Conservation (phyloP, 2,113 vertebrate species). For the Lota lota region DNA sequence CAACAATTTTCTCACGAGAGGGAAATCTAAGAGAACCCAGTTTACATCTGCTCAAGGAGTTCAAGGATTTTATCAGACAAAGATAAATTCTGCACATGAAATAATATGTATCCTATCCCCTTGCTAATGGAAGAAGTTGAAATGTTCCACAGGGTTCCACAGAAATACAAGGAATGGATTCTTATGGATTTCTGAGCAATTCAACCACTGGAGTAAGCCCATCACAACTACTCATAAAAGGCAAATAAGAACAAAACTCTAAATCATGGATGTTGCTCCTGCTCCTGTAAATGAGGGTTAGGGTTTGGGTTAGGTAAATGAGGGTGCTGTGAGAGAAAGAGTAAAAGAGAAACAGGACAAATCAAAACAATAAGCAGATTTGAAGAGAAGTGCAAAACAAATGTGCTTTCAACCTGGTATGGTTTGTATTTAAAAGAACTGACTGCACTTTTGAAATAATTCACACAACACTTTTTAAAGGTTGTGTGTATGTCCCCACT, state of each 20-base stretch:
- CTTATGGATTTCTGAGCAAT: conserved; percentile 4
- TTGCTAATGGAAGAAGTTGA: conserved; percentile 11
- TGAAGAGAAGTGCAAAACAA: conserved; percentile 4
- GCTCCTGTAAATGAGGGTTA: neutral
- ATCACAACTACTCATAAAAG: conserved; percentile 10
- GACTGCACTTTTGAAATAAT: too few species aligned
- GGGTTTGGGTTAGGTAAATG: too few species aligned
- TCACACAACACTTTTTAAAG: too few species aligned
- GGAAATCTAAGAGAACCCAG: conserved; percentile 30
- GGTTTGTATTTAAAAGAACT: too few species aligned
- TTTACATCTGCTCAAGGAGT: conserved; percentile 24
- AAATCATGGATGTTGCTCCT: conserved; percentile 1
- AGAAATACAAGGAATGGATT: conserved; percentile 9
- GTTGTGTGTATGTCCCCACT: too few species aligned
- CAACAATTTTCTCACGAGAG: conserved; percentile 7
- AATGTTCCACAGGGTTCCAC: conserved; percentile 1
- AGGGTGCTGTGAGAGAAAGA: conserved; percentile 1
- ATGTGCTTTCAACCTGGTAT: neutral
- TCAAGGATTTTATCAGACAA: conserved; percentile 15
- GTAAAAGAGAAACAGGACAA: conserved; percentile 1
- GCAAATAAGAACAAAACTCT: conserved; percentile 7
- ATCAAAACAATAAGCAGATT: conserved; percentile 4
- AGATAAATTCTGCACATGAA: conserved; percentile 15
- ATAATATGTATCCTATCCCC: conserved; percentile 10
- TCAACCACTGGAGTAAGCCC: conserved; percentile 9